These are phyloP conservation scores for Meandrusa payeni DNA, from an alignment of 2,888 invertebrate species.

Conservation along the genomic window DNA sequence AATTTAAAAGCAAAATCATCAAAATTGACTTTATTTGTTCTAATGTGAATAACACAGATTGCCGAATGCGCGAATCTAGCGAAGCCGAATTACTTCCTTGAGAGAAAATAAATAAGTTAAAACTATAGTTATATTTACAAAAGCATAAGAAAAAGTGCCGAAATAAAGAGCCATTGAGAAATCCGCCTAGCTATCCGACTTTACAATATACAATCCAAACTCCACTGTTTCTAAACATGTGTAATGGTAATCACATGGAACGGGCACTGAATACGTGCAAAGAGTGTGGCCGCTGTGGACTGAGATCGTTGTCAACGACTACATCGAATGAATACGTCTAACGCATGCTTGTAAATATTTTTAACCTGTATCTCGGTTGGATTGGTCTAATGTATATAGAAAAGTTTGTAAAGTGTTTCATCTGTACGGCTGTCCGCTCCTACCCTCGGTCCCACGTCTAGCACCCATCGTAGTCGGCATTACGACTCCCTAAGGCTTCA, in stretches of 20 bases:
- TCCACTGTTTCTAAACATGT: slow-evolving; percentile 54
- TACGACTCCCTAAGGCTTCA: slow-evolving; percentile 47
- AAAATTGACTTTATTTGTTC: slow-evolving; percentile 6
- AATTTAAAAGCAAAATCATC: background rate
- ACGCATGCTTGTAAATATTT: slow-evolving; percentile 50
- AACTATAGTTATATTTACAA: slow-evolving; percentile 74
- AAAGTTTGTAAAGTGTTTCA: slow-evolving; percentile 20
- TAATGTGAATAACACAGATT: slow-evolving; percentile 24
- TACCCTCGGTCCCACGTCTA: slow-evolving; percentile 53
- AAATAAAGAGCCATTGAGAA: slow-evolving; percentile 64
- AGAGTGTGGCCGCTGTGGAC: slow-evolving; percentile 69
- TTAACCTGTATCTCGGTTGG: slow-evolving; percentile 43
- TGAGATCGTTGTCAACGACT: slow-evolving; percentile 71
- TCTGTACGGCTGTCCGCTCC: slow-evolving; percentile 33
- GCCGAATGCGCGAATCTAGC: slow-evolving; percentile 34
- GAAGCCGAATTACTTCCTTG: slow-evolving; percentile 39
- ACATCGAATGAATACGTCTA: slow-evolving; percentile 41
- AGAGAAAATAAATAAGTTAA: slow-evolving; percentile 76
- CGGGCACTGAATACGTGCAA: slow-evolving; percentile 76
- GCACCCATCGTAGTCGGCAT: slow-evolving; percentile 56
- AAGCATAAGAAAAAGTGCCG: slow-evolving; percentile 70
- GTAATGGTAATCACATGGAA: slow-evolving; percentile 65
- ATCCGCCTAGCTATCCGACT: slow-evolving; percentile 73
- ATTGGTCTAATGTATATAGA: slow-evolving; percentile 32
- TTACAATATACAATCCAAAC: slow-evolving; percentile 64